These are phyloP conservation scores for Gerris lacustris DNA, from an alignment of 2,888 invertebrate species.

Conservation along the genomic window DNA sequence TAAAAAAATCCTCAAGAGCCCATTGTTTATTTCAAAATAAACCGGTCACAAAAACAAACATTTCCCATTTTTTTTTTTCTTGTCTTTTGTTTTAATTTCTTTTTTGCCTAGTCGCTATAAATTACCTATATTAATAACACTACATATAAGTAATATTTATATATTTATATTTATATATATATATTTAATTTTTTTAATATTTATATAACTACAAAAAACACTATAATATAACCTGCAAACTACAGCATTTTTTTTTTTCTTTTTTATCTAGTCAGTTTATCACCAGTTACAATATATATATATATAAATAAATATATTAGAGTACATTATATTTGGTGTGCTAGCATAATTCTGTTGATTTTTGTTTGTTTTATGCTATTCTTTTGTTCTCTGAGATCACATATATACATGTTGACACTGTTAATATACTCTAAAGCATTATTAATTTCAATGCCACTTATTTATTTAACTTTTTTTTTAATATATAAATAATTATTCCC, in stretches of 20 bases:
- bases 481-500: too few relatives aligned
- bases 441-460: too few relatives aligned
- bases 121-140: slow-evolving; percentile 1
- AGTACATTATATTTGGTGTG: too few relatives aligned
- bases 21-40: not conserved
- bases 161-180: slow-evolving; percentile 1
- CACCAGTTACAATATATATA: not conserved
- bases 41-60: not conserved
- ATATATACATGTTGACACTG: not conserved
- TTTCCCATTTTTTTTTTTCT: not conserved
- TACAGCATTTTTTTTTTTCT: not conserved
- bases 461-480: too few relatives aligned
- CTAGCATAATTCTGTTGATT: too few relatives aligned
- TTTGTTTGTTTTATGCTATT: not conserved
- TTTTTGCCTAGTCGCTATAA: not conserved
- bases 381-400: not conserved
- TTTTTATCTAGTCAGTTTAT: not conserved
- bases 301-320: too few relatives aligned
- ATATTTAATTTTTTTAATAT: slow-evolving; percentile 2
- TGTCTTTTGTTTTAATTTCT: not conserved
- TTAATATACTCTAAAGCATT: too few relatives aligned
- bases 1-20: too few relatives aligned
- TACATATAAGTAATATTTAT: slow-evolving; percentile 2
- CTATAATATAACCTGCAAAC: not conserved
- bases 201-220: slow-evolving; percentile 2